Evolutionary conservation across 2,888 invertebrate genomes (phyloP).

Genomic region (Cosmopolites sordidus): DNA sequence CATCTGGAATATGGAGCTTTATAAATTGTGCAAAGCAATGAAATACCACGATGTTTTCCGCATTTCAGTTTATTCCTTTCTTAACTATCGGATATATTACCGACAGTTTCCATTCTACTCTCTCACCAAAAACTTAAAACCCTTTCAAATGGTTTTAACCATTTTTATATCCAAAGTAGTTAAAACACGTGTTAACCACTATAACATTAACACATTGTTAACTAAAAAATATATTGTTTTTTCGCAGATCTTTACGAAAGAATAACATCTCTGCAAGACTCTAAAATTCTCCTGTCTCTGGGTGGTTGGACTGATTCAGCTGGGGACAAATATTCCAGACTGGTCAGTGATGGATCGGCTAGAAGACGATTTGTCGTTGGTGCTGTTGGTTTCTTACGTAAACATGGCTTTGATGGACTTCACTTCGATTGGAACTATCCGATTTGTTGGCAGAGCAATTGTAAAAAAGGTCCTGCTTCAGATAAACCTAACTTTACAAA

Average conservation of each 20-base stretch:
- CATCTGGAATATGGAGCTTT: too few species aligned
- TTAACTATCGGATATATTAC: too few species aligned
- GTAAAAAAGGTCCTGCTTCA: slow-evolving; percentile 71
- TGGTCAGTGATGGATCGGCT: slow-evolving; percentile 64
- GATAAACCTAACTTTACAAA: slow-evolving; percentile 76
- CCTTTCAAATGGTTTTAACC: too few species aligned
- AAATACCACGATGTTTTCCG: too few species aligned
- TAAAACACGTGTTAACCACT: too few species aligned
- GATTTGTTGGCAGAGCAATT: slow-evolving; percentile 88
- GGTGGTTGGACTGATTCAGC: slow-evolving; percentile 96
- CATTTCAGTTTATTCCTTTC: too few species aligned
- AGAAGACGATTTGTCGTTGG: slow-evolving; percentile 68
- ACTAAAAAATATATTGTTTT: background rate
- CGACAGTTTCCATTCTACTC: too few species aligned
- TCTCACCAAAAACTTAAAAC: too few species aligned
- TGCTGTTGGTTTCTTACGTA: slow-evolving; percentile 65
- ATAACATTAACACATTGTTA: too few species aligned
- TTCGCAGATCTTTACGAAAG: slow-evolving; percentile 75
- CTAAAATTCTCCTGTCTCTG: slow-evolving; percentile 70
- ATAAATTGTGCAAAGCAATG: too few species aligned
- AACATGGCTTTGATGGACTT: slow-evolving; percentile 77
- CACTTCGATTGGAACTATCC: slow-evolving; percentile 96
- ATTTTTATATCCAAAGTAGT: too few species aligned
- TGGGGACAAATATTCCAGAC: slow-evolving; percentile 78
- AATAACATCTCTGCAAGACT: slow-evolving; percentile 63